Conservation (phyloP, 1,140 invertebrate genomes). For the Caenorhabditis tropicalis region DNA sequence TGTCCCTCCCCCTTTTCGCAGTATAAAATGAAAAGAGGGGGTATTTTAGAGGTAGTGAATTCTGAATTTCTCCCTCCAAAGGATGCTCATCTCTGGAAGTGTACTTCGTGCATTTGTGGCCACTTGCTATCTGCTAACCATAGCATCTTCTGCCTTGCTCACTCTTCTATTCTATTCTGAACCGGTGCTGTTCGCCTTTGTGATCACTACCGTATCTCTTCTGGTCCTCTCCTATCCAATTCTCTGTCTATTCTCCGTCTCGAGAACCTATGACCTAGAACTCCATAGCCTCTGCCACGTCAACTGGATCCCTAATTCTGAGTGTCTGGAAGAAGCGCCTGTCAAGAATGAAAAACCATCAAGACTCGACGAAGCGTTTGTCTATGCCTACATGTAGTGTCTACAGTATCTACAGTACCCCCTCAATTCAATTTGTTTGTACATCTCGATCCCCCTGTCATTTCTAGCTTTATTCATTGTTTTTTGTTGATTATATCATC, state of each 20-base stretch:
- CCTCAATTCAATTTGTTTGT: neutral
- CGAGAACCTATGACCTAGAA: neutral
- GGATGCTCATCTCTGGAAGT: neutral
- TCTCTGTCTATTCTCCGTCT: neutral
- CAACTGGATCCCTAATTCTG: neutral
- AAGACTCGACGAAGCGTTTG: slow-evolving; percentile 30
- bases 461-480: neutral
- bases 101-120: neutral
- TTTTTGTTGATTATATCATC: too few species aligned
- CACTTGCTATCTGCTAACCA: neutral
- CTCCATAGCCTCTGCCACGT: neutral
- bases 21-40: neutral
- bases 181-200: slow-evolving; percentile 10
- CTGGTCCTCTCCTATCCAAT: neutral
- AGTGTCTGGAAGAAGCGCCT: neutral
- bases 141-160: neutral
- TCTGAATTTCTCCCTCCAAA: neutral
- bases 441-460: neutral
- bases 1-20: neutral
- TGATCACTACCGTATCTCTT: neutral
- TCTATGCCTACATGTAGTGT: neutral
- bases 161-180: neutral
- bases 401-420: neutral
- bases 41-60: too few species aligned
- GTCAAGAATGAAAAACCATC: neutral